A percentile compares a stretch with the other conserved stretches of the same genome.
Evolutionary conservation across 2,888 invertebrate species (phyloP).

Genomic region (Ethmia dodecea): DNA sequence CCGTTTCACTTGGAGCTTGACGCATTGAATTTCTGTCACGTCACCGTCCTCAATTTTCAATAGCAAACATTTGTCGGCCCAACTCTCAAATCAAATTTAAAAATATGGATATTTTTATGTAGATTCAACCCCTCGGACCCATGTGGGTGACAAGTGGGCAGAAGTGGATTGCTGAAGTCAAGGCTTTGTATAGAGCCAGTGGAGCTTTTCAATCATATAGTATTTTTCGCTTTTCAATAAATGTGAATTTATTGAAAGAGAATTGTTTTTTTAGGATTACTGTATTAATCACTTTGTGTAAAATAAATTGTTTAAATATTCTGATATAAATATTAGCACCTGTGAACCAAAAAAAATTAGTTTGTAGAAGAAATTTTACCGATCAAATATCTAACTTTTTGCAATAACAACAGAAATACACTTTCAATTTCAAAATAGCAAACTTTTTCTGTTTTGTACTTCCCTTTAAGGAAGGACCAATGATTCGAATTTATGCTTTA

Average conservation of each 20-base stretch:
- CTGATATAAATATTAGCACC: too few species aligned
- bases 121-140: slow-evolving; percentile 58
- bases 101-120: slow-evolving; percentile 71
- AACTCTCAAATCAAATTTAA: slow-evolving; percentile 73
- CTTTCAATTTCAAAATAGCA: not conserved
- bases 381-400: not conserved
- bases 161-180: slow-evolving; percentile 40
- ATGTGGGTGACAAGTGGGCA: slow-evolving; percentile 61
- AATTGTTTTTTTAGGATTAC: too few species aligned
- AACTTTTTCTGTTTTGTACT: not conserved
- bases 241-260: too few species aligned
- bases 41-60: slow-evolving; percentile 70
- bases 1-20: slow-evolving; percentile 30
- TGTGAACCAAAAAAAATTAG: too few species aligned
- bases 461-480: slow-evolving; percentile 47
- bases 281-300: too few species aligned
- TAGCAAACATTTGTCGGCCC: slow-evolving; percentile 70
- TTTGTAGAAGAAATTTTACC: too few species aligned
- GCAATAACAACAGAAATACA: not conserved
- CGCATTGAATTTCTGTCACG: slow-evolving; percentile 68
- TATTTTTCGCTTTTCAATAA: slow-evolving; percentile 24
- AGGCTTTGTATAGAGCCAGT: slow-evolving; percentile 38
- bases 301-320: too few species aligned
- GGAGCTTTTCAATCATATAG: slow-evolving; percentile 42
- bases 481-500: slow-evolving; percentile 75